A percentile compares a stretch with the other conserved stretches of the same genome.
Conservation (phyloP, 2,797 vertebrate species). For the Poliocrania exsul region DNA sequence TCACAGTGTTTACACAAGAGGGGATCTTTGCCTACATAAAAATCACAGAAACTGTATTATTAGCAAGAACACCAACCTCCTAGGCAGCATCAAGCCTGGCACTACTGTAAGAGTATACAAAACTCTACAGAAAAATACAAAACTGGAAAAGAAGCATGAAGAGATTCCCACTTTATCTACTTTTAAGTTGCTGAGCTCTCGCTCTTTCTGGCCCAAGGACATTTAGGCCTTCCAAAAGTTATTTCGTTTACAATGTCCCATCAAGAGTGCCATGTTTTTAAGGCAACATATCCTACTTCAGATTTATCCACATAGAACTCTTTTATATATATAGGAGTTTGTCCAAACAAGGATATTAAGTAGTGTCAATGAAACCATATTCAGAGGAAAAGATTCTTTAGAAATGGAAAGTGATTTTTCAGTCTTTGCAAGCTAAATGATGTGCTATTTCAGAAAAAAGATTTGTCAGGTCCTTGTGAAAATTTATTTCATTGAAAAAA, state of each 20-base stretch:
- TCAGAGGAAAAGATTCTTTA: background rate
- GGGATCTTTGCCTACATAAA: background rate
- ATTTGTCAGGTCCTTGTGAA: background rate
- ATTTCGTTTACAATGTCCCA: background rate
- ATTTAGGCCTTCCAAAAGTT: background rate
- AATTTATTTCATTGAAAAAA: background rate
- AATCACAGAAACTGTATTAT: background rate
- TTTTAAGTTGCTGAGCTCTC: background rate
- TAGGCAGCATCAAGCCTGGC: background rate
- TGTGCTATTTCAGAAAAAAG: background rate
- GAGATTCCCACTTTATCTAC: background rate
- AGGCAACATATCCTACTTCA: background rate
- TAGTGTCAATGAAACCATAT: background rate
- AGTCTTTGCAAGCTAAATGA: background rate
- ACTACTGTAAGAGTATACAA: background rate
- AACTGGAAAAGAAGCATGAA: background rate
- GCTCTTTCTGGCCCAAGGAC: background rate
- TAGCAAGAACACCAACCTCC: background rate
- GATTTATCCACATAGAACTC: background rate
- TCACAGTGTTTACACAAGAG: background rate
- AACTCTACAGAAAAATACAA: background rate
- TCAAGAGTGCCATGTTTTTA: background rate
- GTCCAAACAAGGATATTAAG: background rate
- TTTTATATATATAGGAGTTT: background rate
- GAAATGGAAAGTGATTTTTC: background rate